Evolutionary conservation across 2,797 vertebrate genomes (phyloP), one percentile per base, ranked within the genome.

Genomic region (Pseudocheirus occidentalis): DNA sequence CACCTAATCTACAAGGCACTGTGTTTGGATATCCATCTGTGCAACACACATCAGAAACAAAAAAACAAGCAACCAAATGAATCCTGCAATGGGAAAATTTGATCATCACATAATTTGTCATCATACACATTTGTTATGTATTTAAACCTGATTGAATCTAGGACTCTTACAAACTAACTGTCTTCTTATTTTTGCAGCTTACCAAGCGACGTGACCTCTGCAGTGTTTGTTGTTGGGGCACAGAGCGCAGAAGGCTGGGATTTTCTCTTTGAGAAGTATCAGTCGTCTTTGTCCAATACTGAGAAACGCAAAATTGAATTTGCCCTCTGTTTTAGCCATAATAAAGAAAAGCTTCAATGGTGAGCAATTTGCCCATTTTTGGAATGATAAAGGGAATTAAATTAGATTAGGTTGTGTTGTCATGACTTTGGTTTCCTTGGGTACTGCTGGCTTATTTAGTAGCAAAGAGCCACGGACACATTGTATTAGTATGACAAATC

Each of bases 181-280:
- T 90, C 24, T 55, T 40, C 10, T 95, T 97, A 54, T 81, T 95
- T 12, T 87, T 62, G 55, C 94, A 99, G 99, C 66, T 98, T 99
- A 93, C 99, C 99, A 9, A 98, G 96, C 0, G 99, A 99, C 5
- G 95, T 99, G 97, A 99, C 98, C 53, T 54, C 98, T 97, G 99
- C 99, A 0, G 99, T 99, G 97, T 99, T 99, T 95, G 89, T 98
- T 2, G 98, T 99, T 1, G 99, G 99, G 16, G 99, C 99, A 55
- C 99, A 99, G 91, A 99, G 98, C 1, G 94, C 98, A 0, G 99
- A 99, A 90, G 99, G 99, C 46, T 99, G 99, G 99, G 98, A 99
- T 96, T 99, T 99, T 98, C 98, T 99, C 87, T 99, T 99, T 91
- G 98, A 98, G 95, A 99, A 99, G 96, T 99, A 99, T 97, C 98